A percentile compares a stretch with the other conserved stretches of the same genome.
Conservation (phyloP, 2,797 vertebrate species). For the Galaxias olidus region DNA sequence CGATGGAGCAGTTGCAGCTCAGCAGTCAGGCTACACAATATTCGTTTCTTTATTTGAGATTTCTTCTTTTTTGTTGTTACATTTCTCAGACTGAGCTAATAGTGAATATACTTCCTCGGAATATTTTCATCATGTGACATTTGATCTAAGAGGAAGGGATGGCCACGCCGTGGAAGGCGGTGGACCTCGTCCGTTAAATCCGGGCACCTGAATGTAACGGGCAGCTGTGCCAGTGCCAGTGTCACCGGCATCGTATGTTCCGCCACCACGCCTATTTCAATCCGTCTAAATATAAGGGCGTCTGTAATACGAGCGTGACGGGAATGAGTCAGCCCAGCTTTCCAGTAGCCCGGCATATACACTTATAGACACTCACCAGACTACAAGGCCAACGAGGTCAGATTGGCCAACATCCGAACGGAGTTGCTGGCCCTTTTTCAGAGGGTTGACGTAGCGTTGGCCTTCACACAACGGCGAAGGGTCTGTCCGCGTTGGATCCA, state of each 20-base stretch:
- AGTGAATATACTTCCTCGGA: too few species aligned
- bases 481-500: too few species aligned
- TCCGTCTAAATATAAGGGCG: slow-evolving; percentile 35
- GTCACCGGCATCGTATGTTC: slow-evolving; percentile 12
- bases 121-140: too few species aligned
- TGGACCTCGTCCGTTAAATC: not conserved
- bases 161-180: too few species aligned
- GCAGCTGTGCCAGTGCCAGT: too few species aligned
- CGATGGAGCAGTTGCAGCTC: too few species aligned
- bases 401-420: not conserved
- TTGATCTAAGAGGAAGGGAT: too few species aligned
- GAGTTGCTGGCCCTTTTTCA: not conserved
- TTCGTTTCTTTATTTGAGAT: too few species aligned
- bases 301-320: slow-evolving; percentile 13
- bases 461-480: too few species aligned
- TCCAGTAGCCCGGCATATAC: not conserved
- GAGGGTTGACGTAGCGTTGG: too few species aligned
- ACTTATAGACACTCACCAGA: not conserved
- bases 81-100: too few species aligned
- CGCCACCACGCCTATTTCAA: slow-evolving; percentile 25
- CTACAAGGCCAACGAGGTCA: not conserved
- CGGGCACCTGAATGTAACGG: not conserved
- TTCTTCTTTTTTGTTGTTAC: too few species aligned
- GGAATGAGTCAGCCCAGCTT: slow-evolving; percentile 1
- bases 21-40: not conserved